These are phyloP conservation scores for Hydriomena furcata DNA, from an alignment of 2,888 invertebrate species.

Conservation along the genomic window DNA sequence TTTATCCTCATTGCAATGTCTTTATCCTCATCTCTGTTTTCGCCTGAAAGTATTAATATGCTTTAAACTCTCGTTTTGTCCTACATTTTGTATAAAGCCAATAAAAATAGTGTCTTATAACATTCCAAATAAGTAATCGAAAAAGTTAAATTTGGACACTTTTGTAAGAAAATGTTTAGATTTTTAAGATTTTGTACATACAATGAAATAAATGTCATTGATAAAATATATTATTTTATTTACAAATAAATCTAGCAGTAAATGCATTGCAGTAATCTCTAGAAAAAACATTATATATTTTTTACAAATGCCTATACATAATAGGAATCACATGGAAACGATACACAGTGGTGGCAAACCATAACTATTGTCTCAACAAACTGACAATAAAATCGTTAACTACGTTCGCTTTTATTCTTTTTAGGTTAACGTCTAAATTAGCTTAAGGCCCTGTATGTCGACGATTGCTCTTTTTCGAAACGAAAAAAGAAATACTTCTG, in stretches of 20 bases:
- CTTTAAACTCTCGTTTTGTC: slow-evolving; percentile 64
- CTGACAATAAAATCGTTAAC: too few relatives aligned
- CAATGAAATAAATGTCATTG: slow-evolving; percentile 83
- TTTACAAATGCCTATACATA: too few relatives aligned
- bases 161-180: slow-evolving; percentile 79
- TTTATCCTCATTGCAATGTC: slow-evolving; percentile 28
- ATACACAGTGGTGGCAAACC: too few relatives aligned
- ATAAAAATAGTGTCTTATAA: slow-evolving; percentile 79
- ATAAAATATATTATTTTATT: slow-evolving; percentile 60
- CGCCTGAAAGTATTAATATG: slow-evolving; percentile 50
- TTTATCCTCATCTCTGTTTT: slow-evolving; percentile 37
- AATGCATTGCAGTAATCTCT: neutral
- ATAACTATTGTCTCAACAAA: too few relatives aligned
- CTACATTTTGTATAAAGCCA: slow-evolving; percentile 69
- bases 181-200: slow-evolving; percentile 83
- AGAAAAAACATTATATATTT: too few relatives aligned
- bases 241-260: neutral
- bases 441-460: too few relatives aligned
- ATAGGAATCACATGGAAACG: too few relatives aligned
- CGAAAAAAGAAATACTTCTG: too few relatives aligned
- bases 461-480: too few relatives aligned
- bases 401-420: too few relatives aligned
- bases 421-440: too few relatives aligned
- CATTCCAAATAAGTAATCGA: slow-evolving; percentile 81
- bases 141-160: slow-evolving; percentile 80